Evolutionary conservation across 2,888 invertebrate species (phyloP), one percentile per base, ranked within the genome.

Genomic region (Lepetodrilus schrolli): DNA sequence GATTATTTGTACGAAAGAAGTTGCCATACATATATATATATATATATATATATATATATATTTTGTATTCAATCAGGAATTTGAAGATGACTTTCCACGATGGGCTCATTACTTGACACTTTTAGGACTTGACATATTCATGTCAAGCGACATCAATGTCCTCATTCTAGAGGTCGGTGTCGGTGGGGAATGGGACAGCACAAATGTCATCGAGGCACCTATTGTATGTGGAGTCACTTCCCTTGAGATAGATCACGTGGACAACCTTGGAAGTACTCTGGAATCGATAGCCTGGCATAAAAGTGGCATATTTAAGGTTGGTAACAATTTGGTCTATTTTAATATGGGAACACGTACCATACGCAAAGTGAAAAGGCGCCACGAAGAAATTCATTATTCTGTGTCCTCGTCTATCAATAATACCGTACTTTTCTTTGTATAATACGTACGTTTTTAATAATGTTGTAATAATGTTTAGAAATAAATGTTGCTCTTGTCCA

Each of bases 111-210:
- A 99, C 90, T 92, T 99, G 20, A 99, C 98, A 0, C 93, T 98
- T 72, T 91, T 99, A 92, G 96, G 97, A 13, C 95, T 96, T 86
- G 93, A 96, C 87, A 93, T 97, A 34, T 99, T 99, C 91, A 85
- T 96, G 0, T 83, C 91, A 77, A 95, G 96, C 90, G 92, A 93
- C 74, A 88, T 90, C 8, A 97, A 99, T 90, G 98, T 97, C 0
- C 96, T 96, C 0, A 93, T 99, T 48, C 90, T 99, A 10, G 99
- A 99, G 92, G 99, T 99, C 36, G 99, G 99, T 37, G 97, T 99
- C 81, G 99, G 99, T 0, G 99, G 99, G 0, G 93, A 95, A 86
- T 94, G 94, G 79, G 99, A 99, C 91, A 95, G 95, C 85, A 99
- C 99, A 0, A 99, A 99, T 92, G 92, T 98, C 51, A 90, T 99